phyloP scores from a whole-genome alignment of 2,113 vertebrate species.

The Corvus hawaiiensis region DNA sequence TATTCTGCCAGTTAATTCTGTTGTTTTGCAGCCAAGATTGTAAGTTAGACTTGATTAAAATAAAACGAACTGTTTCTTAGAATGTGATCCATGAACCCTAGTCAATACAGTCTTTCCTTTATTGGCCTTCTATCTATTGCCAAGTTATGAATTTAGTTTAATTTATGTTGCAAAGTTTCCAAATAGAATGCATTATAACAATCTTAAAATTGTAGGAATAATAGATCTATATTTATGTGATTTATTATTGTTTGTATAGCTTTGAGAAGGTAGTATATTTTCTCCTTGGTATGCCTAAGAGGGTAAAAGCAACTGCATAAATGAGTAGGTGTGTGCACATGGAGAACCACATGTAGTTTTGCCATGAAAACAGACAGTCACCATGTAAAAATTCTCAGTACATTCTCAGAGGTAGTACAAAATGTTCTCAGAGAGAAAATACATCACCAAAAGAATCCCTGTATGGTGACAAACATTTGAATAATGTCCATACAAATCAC shows the following conservation, averaged over 20 bases:
- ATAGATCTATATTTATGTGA: neutral
- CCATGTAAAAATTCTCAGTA: neutral
- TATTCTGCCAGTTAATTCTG: constrained; percentile 27
- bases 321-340: neutral
- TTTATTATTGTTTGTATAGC: neutral
- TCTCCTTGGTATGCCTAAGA: neutral
- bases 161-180: neutral
- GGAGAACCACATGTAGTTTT: neutral
- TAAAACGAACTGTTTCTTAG: neutral
- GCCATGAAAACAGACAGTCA: neutral
- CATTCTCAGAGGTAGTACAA: neutral
- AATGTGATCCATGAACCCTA: neutral
- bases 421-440: neutral
- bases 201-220: neutral
- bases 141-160: neutral
- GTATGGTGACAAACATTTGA: neutral
- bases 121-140: neutral
- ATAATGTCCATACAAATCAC: neutral
- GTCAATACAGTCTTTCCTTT: constrained; percentile 1
- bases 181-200: neutral
- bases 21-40: constrained; percentile 22
- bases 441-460: neutral
- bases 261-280: neutral
- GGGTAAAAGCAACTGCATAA: neutral
- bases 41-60: constrained; percentile 34